Evolutionary conservation across 2,888 invertebrate genomes (phyloP), one percentile per base, ranked within the genome.

Genomic region (Charanyca ferruginea): DNA sequence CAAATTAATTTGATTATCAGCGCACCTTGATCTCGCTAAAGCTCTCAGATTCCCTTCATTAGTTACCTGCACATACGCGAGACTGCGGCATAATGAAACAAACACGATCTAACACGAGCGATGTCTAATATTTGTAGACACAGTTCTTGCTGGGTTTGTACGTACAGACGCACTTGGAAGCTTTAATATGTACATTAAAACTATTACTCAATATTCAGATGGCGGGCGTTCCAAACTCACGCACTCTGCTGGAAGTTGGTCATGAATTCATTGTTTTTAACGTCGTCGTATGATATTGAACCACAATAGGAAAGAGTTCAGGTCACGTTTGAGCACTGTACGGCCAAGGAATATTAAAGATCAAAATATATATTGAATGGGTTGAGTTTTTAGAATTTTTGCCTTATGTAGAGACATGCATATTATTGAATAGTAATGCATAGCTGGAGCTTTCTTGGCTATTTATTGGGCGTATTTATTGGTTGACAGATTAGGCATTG

Each of bases 1-100:
- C 90, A 90, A 90, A 94, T 94, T 95, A 94, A 95, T 94, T 95
- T 91, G 90, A 95, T 95, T 95, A 95, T 92, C 91, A 91, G 90
- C 87, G 91, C 94, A 94, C 94, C 94, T 94, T 91, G 91, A 93
- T 93, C 90, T 90, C 85, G 80, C 89, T 90, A 88, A 90, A 90
- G 89, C 90, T 88, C 89, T 86, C 87, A 85, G 90, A 91, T 92
- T 92, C 91, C 89, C 90, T 91, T 89, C 89, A 91, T 93, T 91
- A 89, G 84, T 74, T 78, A 78, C 61, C 65, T 77, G 74, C 80
- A 88, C 83, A 83, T 83, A 82, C 78, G 79, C 74, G 83, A 77
- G 77, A 81, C 77, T 84, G 80, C 67, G 81, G 80, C 77, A 77
- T 90, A 88, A 86, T 89, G 84, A 83, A 88, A 87, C 85, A 87